Evolutionary conservation across 2,888 invertebrate species (phyloP), one percentile per base, ranked within the genome.

Genomic region (Eustalomyia histrio): DNA sequence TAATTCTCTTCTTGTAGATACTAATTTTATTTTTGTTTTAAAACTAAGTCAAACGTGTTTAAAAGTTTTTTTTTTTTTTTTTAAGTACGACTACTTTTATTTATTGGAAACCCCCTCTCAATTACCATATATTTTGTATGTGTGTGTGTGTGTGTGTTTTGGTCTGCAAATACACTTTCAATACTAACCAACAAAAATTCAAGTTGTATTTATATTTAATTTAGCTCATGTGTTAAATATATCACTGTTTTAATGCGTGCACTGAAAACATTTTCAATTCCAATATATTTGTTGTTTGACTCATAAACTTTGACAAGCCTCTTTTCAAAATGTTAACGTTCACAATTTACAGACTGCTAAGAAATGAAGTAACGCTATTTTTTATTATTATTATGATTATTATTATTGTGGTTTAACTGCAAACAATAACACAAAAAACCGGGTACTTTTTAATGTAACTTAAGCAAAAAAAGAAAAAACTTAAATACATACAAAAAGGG

Each of bases 251-350:
- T 3, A 6, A 47, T 47, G 43, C 43, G 43, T 47, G 43, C 6
- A 47, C 43, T 47, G n/a, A 14, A 43, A 47, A 47, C 43, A 47
- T n/a, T 47, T 47, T 0, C 14, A 47, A 14, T 39, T 47, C 10
- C 43, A 47, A 47, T 47, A 47, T 7, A n/a, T 47, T 47, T 47
- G 14, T n/a, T 47, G 43, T 68, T 80, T 80, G 80, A 76, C 71
- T 76, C 80, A 80, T 80, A 80, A 80, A 80, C 80, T 80, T 80
- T 76, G 80, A 80, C 80, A 80, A 80, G 72, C 76, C 80, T 76
- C 68, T 72, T 60, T 29, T 72, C 33, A n/a, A 68, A 72, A 80
- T 80, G 72, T 68, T 72, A 76, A 80, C 63, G 72, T 57, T 71
- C 24, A n/a, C n/a, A 50, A 57, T 50, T 64, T 50, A 47, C 43